Conservation (phyloP, 2,797 vertebrate species). For the Diglossa cyanea region DNA sequence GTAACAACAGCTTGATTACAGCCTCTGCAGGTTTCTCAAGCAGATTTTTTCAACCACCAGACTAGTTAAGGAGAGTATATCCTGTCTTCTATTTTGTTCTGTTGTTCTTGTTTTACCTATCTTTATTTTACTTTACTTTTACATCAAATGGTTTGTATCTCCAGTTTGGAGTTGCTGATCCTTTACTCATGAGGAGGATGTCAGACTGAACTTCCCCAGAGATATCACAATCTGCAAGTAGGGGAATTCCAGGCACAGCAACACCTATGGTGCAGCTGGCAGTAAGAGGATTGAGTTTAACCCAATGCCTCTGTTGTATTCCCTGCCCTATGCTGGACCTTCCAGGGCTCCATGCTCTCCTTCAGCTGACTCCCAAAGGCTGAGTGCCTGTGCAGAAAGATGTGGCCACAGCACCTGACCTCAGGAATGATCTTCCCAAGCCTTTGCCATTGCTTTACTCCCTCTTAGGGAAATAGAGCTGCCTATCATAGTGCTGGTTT, state of each 20-base stretch:
- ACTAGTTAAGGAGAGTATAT: neutral
- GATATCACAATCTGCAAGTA: neutral
- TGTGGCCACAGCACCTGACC: neutral
- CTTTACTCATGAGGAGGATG: neutral
- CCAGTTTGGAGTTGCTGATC: neutral
- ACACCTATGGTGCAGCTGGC: fast-evolving
- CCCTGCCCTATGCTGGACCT: neutral
- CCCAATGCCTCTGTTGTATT: neutral
- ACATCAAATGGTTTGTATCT: neutral
- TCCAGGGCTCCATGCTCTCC: neutral
- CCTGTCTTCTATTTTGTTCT: neutral
- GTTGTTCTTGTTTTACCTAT: neutral
- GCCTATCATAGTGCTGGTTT: neutral
- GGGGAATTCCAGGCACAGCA: neutral
- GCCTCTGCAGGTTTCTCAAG: neutral
- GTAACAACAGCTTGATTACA: neutral
- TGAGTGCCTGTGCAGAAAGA: neutral
- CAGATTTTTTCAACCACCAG: neutral
- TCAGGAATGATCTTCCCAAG: neutral
- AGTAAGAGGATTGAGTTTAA: neutral
- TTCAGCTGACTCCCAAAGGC: neutral
- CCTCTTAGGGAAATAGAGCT: neutral
- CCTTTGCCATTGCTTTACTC: neutral
- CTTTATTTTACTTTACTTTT: neutral
- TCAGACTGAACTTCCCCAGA: neutral